Percentiles rank a stretch among this genome's conserved stretches.
phyloP scores from a whole-genome alignment of 2,113 vertebrate species.

The Hemiprocne comata region DNA sequence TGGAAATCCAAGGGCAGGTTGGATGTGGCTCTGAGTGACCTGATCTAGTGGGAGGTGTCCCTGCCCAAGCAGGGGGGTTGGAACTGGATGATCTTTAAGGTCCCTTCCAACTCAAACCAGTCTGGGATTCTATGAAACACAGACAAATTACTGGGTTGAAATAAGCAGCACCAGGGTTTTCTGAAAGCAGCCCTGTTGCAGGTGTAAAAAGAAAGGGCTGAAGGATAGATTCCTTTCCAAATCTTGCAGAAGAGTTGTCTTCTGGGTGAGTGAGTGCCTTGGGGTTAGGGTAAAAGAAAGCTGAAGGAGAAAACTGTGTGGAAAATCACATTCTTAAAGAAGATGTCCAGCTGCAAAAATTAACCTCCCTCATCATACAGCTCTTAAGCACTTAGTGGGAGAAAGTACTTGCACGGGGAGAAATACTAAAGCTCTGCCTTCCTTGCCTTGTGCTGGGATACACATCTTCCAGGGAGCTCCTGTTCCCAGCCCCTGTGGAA shows the following conservation, averaged over 20 bases:
- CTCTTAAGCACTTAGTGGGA: constrained; percentile 38
- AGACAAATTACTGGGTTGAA: neutral
- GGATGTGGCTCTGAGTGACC: too few relatives aligned
- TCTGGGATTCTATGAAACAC: too few relatives aligned
- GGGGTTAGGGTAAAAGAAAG: constrained; percentile 2
- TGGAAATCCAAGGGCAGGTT: neutral
- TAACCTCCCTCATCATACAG: constrained; percentile 38
- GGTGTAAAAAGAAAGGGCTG: neutral
- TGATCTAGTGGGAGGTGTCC: too few relatives aligned
- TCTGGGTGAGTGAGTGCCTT: neutral
- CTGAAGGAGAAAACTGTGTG: constrained; percentile 36
- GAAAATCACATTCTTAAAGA: constrained; percentile 46
- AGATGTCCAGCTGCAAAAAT: constrained; percentile 59
- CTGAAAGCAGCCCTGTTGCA: neutral
- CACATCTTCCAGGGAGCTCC: neutral
- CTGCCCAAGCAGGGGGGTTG: too few relatives aligned
- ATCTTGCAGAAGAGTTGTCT: neutral
- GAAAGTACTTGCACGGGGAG: constrained; percentile 1
- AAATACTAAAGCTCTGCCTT: constrained; percentile 20
- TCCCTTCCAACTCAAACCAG: too few relatives aligned
- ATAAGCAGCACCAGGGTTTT: neutral
- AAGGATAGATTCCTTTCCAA: neutral
- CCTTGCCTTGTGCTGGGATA: neutral
- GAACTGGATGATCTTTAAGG: too few relatives aligned
- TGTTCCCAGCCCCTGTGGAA: neutral